phyloP scores from a whole-genome alignment of 2,113 vertebrate species.

The Atlantisia rogersi region DNA sequence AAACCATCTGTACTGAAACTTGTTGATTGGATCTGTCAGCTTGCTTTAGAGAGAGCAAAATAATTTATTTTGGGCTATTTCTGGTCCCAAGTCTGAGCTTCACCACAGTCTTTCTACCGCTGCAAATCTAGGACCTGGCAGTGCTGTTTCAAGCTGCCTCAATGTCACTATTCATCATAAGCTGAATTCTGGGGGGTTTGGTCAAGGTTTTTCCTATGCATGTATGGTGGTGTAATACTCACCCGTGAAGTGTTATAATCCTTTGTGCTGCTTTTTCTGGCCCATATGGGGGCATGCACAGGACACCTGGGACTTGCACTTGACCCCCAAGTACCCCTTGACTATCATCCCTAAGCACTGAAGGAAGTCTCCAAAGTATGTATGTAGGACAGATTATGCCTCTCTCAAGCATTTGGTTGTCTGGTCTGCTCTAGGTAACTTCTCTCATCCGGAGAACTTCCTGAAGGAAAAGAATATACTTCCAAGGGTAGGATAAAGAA shows the following conservation, averaged over 20 bases:
- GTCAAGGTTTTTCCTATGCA: neutral
- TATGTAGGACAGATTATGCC: neutral
- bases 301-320: neutral
- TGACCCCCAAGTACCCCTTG: neutral
- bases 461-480: neutral
- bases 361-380: neutral
- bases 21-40: constrained; percentile 31
- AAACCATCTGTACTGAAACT: constrained; percentile 45
- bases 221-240: neutral
- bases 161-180: neutral
- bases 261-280: neutral
- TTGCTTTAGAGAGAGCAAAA: neutral
- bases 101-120: neutral
- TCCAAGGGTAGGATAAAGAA: neutral
- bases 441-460: neutral
- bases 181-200: neutral
- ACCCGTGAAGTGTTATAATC: neutral
- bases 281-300: neutral
- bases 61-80: constrained; percentile 1
- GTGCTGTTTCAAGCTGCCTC: neutral
- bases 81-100: neutral
- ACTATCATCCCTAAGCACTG: neutral
- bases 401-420: neutral
- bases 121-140: neutral
- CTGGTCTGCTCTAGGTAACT: neutral